phyloP scores from a whole-genome alignment of 2,113 vertebrate species.

The Gallinago media region DNA sequence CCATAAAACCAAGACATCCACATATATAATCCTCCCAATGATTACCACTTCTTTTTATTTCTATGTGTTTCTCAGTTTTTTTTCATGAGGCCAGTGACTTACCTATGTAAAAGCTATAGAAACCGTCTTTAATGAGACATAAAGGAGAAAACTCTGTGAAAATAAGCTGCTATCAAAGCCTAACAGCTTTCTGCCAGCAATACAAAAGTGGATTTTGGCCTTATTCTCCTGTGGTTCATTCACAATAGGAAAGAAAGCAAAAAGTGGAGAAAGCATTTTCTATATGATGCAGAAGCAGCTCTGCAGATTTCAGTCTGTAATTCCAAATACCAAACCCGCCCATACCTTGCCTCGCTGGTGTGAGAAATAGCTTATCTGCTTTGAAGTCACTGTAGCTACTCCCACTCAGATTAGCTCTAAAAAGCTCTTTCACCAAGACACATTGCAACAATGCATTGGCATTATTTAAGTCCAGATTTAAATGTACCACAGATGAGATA shows the following conservation, averaged over 20 bases:
- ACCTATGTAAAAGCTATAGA: not conserved
- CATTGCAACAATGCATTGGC: not conserved
- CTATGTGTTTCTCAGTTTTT: not conserved
- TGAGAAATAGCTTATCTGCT: conserved; percentile 1
- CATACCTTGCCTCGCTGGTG: not conserved
- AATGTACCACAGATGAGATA: not conserved
- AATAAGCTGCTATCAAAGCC: not conserved
- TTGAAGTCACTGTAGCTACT: not conserved
- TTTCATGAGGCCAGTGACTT: not conserved
- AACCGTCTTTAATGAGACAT: not conserved
- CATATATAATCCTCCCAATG: not conserved
- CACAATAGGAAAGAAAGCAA: not conserved
- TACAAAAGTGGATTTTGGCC: not conserved
- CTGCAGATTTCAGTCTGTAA: not conserved
- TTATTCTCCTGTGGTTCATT: not conserved
- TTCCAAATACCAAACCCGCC: not conserved
- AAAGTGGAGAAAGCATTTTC: not conserved
- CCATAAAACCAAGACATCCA: not conserved
- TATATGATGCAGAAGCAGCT: not conserved
- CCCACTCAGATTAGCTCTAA: not conserved
- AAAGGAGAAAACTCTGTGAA: not conserved
- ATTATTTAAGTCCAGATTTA: not conserved
- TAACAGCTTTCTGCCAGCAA: not conserved
- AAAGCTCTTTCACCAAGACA: not conserved
- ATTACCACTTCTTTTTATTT: not conserved